Percentiles rank a stretch among this genome's conserved stretches.
phyloP scores from a whole-genome alignment of 2,888 invertebrate genomes.

The Drosophila eohydei region DNA sequence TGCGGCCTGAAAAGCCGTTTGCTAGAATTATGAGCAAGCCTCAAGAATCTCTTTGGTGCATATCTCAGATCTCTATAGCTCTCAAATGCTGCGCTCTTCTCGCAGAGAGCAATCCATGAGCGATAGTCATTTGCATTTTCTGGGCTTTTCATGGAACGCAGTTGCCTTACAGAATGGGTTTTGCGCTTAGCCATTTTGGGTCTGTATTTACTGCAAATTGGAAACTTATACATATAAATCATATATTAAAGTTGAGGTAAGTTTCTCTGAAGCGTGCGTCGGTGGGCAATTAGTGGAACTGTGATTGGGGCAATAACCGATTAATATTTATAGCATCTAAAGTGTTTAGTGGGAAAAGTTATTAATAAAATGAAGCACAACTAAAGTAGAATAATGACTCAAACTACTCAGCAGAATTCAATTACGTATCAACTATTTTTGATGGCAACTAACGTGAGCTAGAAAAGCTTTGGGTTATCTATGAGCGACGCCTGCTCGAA shows the following conservation, averaged over 20 bases:
- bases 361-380: neutral
- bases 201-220: neutral
- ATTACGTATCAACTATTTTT: neutral
- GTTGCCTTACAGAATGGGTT: conserved; percentile 22
- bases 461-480: conserved; percentile 1
- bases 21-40: neutral
- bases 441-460: neutral
- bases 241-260: neutral
- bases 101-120: conserved; percentile 14
- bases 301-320: conserved; percentile 6
- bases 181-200: neutral
- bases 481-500: conserved; percentile 3
- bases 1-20: conserved; percentile 11
- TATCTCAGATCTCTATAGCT: conserved; percentile 5
- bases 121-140: conserved; percentile 33
- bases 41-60: conserved; percentile 24
- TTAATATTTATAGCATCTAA: conserved; percentile 4
- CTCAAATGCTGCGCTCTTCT: neutral
- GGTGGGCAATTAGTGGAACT: neutral
- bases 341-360: neutral
- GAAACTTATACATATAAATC: conserved; percentile 1
- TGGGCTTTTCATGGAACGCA: conserved; percentile 34
- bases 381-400: neutral
- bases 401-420: neutral
- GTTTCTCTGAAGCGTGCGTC: neutral